phyloP scores from a whole-genome alignment of 2,797 vertebrate species.

The Sylvilagus floridanus region DNA sequence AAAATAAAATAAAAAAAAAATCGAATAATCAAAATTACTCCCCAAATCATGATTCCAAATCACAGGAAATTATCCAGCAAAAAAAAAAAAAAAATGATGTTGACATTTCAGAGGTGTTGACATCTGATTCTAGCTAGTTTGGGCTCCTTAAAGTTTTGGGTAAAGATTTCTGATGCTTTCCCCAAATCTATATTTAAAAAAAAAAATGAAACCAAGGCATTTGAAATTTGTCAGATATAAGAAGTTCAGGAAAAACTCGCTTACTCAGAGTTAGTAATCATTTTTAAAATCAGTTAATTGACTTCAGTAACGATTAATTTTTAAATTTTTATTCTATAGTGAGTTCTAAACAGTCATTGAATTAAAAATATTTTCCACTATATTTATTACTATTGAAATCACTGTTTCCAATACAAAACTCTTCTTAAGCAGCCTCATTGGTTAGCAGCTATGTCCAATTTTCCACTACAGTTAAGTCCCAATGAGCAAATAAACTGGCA shows the following conservation, averaged over 20 bases:
- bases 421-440: neutral
- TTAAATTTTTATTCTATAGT: neutral
- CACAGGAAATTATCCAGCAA: conserved; percentile 43
- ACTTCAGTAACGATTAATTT: conserved; percentile 44
- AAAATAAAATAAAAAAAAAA: too few species aligned
- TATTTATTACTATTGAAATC: conserved; percentile 40
- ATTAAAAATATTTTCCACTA: conserved; percentile 13
- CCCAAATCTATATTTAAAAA: conserved; percentile 23
- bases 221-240: neutral
- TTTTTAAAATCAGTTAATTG: conserved; percentile 46
- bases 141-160: conserved; percentile 44
- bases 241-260: neutral
- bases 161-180: conserved; percentile 44
- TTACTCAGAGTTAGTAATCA: conserved; percentile 43
- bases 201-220: neutral
- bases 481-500: neutral
- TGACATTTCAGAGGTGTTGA: conserved; percentile 55
- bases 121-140: conserved; percentile 53
- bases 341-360: conserved; percentile 43
- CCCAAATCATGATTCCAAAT: conserved; percentile 41
- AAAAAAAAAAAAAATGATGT: neutral
- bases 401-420: conserved; percentile 28
- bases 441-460: neutral
- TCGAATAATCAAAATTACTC: conserved; percentile 48
- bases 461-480: neutral